These are phyloP conservation scores for Trichogramma pretiosum DNA, from an alignment of 1,140 invertebrate species.

Conservation along the genomic window DNA sequence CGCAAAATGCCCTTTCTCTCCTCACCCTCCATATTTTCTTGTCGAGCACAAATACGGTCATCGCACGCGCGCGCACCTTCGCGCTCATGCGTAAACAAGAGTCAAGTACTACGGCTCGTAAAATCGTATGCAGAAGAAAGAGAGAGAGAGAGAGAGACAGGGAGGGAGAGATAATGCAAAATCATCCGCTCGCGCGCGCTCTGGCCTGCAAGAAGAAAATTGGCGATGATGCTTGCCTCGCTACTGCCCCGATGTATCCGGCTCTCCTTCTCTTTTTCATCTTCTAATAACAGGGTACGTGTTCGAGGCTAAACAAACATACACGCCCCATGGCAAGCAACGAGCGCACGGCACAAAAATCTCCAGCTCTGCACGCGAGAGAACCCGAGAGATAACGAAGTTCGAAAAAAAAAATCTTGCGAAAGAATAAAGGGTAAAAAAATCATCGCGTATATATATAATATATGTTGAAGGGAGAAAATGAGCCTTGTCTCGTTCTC, in stretches of 20 bases:
- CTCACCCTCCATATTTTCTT: too few species aligned
- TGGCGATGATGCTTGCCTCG: slow-evolving; percentile 20
- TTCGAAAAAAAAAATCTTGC: slow-evolving; percentile 16
- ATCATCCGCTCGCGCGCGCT: neutral
- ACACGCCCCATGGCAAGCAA: slow-evolving; percentile 34
- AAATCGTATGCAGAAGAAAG: too few species aligned
- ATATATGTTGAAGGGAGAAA: slow-evolving; percentile 15
- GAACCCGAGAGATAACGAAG: slow-evolving; percentile 8
- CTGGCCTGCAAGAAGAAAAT: slow-evolving; percentile 16
- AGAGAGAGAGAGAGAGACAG: neutral
- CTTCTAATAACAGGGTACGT: slow-evolving; percentile 39
- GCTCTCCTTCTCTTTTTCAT: slow-evolving; percentile 16
- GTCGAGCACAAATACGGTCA: too few species aligned
- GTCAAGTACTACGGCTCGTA: too few species aligned
- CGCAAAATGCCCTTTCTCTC: too few species aligned
- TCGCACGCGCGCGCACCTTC: too few species aligned
- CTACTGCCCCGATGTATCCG: too few species aligned
- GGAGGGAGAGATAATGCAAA: slow-evolving; percentile 13
- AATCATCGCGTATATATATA: too few species aligned
- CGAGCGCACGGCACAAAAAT: too few species aligned
- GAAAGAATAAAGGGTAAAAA: too few species aligned
- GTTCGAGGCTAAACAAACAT: slow-evolving; percentile 38
- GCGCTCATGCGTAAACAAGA: too few species aligned
- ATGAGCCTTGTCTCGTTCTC: slow-evolving; percentile 16
- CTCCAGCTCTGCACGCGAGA: neutral